A percentile compares a stretch with the other conserved stretches of the same genome.
Conservation (phyloP, 2,888 invertebrate species). For the Pseudolycoriella hygida region DNA sequence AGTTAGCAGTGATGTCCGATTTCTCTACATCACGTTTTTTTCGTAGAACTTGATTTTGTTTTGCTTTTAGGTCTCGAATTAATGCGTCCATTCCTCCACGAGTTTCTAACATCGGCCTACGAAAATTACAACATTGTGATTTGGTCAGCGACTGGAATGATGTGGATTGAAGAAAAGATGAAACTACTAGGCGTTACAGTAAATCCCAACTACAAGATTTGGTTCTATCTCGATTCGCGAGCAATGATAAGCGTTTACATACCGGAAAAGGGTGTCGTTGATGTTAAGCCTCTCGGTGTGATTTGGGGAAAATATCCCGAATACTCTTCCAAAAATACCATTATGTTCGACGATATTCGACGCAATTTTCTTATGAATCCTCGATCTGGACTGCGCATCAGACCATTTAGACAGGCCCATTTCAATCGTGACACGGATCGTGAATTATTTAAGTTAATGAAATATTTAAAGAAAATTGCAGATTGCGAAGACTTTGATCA, state of each 20-base stretch:
- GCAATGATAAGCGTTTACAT: conserved; percentile 94
- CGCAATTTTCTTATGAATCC: conserved; percentile 97
- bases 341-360: conserved; percentile 94
- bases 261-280: conserved; percentile 77
- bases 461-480: conserved; percentile 71
- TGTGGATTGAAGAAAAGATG: conserved; percentile 98
- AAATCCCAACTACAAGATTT: conserved; percentile 74
- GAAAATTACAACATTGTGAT: conserved; percentile 90
- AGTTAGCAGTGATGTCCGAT: too few relatives aligned
- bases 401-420: conserved; percentile 83
- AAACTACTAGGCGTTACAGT: conserved; percentile 69
- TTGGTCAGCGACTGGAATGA: conserved; percentile 98
- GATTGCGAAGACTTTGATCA: conserved; percentile 64
- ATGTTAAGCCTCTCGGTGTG: conserved; percentile 89
- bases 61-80: conserved; percentile 69
- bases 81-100: conserved; percentile 90
- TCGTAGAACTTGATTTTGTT: too few relatives aligned
- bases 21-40: too few relatives aligned
- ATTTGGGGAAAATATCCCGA: conserved; percentile 92
- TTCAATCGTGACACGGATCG: conserved; percentile 66
- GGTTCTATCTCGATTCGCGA: conserved; percentile 76
- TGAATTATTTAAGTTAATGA: conserved; percentile 63
- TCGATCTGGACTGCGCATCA: conserved; percentile 76
- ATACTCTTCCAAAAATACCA: conserved; percentile 79
- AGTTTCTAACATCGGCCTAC: conserved; percentile 76